phyloP scores from a whole-genome alignment of 2,113 vertebrate species.

The Agelaius phoeniceus region DNA sequence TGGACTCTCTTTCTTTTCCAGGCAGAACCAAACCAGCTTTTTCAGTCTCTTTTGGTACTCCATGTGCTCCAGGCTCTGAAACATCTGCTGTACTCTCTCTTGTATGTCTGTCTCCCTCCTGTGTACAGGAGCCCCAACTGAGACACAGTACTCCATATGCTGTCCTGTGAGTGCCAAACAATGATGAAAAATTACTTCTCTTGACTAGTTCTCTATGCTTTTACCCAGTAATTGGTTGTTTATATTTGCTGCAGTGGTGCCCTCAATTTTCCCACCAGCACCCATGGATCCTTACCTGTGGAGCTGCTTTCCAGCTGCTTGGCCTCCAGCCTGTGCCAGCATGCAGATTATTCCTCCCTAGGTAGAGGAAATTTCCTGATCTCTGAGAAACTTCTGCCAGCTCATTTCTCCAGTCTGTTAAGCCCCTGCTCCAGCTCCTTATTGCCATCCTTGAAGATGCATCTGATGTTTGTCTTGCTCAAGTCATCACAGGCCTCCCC shows the following conservation, averaged over 20 bases:
- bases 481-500: background rate
- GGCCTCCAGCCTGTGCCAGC: background rate
- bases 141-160: background rate
- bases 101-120: background rate
- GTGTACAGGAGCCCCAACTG: background rate
- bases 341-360: background rate
- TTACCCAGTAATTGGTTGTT: background rate
- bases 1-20: background rate
- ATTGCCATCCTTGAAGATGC: background rate
- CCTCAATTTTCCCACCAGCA: background rate
- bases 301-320: background rate
- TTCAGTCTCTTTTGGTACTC: background rate
- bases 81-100: background rate
- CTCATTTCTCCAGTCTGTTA: background rate
- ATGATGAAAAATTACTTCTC: background rate
- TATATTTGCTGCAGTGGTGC: background rate
- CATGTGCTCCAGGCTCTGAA: background rate
- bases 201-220: background rate
- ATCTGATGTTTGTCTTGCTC: background rate
- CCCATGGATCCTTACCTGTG: background rate
- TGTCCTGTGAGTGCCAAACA: background rate
- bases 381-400: background rate
- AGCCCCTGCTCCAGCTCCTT: background rate
- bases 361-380: background rate
- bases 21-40: background rate